Percentiles rank a stretch among this genome's conserved stretches.
Conservation (phyloP, 2,113 vertebrate species). For the Pseudopodoces humilis region DNA sequence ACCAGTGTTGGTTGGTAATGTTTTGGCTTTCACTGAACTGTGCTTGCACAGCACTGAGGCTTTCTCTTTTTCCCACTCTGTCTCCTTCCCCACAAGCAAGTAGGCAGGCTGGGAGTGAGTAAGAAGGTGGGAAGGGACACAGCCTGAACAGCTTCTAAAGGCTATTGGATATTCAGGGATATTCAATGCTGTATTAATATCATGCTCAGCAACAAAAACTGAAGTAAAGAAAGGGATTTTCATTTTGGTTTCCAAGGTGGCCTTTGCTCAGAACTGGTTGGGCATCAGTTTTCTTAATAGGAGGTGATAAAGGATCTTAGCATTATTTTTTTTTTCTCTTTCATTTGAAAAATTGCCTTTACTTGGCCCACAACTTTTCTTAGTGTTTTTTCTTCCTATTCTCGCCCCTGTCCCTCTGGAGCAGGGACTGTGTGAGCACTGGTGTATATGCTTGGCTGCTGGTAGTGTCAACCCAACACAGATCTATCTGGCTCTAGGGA, state of each 20-base stretch:
- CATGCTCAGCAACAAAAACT: neutral
- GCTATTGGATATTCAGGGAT: neutral
- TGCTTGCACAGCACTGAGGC: neutral
- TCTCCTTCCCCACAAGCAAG: neutral
- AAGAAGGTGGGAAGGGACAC: neutral
- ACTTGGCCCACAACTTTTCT: neutral
- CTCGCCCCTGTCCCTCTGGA: fast-evolving
- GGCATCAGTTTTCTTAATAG: neutral
- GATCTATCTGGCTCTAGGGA: neutral
- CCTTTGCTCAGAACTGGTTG: neutral
- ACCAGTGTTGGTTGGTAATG: neutral
- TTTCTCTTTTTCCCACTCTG: neutral
- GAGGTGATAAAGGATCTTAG: neutral
- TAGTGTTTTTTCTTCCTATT: neutral
- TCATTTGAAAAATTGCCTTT: neutral
- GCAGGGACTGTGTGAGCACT: neutral
- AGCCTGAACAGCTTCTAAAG: neutral
- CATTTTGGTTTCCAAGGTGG: neutral
- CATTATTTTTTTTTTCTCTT: neutral
- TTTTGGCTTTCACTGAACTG: neutral
- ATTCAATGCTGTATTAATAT: fast-evolving
- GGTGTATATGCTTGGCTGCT: neutral
- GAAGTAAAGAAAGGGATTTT: neutral
- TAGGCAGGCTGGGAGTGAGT: neutral
- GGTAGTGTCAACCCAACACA: neutral